A percentile compares a stretch with the other conserved stretches of the same genome.
Evolutionary conservation across 2,113 vertebrate species (phyloP).

Genomic region (Arenaria interpres): DNA sequence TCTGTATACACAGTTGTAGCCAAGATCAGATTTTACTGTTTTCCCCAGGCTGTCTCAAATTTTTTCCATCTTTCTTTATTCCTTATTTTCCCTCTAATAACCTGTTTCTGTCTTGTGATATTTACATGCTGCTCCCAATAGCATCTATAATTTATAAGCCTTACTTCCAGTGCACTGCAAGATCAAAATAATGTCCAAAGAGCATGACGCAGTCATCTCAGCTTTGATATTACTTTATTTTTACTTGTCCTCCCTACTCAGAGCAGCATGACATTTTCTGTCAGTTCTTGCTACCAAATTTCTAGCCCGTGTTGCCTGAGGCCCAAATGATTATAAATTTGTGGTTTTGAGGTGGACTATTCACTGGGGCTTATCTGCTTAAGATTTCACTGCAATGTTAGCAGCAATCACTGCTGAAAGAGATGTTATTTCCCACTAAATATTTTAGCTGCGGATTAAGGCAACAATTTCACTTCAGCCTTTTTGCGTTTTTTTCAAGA

Average conservation of each 20-base stretch:
- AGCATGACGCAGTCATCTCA: background rate
- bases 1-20: background rate
- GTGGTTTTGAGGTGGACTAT: background rate
- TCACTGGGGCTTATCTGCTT: background rate
- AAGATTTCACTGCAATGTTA: background rate
- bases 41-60: background rate
- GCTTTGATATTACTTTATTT: slow-evolving; percentile 56
- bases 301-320: background rate
- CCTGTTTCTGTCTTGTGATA: slow-evolving; percentile 30
- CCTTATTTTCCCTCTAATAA: slow-evolving; percentile 19
- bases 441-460: slow-evolving; percentile 7
- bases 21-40: background rate
- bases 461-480: background rate
- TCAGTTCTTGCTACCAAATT: slow-evolving; percentile 3
- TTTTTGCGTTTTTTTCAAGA: background rate
- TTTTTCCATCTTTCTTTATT: background rate
- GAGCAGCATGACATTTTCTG: slow-evolving; percentile 18
- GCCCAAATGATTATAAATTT: background rate
- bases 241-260: slow-evolving; percentile 29
- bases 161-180: background rate
- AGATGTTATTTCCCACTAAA: background rate
- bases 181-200: slow-evolving; percentile 44
- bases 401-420: background rate
- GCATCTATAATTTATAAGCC: slow-evolving; percentile 32
- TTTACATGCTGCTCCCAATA: background rate